A percentile compares a stretch with the other conserved stretches of the same genome.
phyloP scores from a whole-genome alignment of 2,888 invertebrate species.

The Sepioteuthis lessoniana region DNA sequence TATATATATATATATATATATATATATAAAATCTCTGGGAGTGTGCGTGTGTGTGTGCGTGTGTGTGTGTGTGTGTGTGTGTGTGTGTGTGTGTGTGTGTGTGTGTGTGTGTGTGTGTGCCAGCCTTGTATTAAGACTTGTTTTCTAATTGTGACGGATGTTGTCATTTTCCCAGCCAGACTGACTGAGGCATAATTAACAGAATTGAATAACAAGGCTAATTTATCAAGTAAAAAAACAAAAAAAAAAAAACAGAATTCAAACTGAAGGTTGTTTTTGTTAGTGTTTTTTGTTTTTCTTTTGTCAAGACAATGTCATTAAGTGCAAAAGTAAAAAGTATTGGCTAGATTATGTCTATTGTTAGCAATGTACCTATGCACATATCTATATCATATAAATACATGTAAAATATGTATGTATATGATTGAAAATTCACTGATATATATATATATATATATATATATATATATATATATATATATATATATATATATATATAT shows the following conservation, averaged over 20 bases:
- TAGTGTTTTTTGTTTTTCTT: not conserved
- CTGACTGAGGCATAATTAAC: not conserved
- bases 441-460: no score
- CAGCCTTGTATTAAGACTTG: not conserved
- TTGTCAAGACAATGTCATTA: not conserved
- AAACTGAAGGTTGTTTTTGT: not conserved
- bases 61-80: not conserved
- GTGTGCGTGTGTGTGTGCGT: no score
- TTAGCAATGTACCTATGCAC: no score
- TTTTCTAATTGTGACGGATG: not conserved
- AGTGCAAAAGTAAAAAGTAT: not conserved
- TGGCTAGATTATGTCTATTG: not conserved
- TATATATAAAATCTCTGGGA: no score
- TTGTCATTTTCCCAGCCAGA: conserved; percentile 11
- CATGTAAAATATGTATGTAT: no score
- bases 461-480: no score
- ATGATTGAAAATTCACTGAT: no score
- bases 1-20: no score
- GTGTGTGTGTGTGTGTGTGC: not conserved
- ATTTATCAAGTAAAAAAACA: not conserved
- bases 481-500: no score
- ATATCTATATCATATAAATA: no score
- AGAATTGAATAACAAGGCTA: not conserved
- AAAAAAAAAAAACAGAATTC: not conserved
- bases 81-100: not conserved